Conservation (phyloP, 2,888 invertebrate species). For the Parthenolecanium corni region DNA sequence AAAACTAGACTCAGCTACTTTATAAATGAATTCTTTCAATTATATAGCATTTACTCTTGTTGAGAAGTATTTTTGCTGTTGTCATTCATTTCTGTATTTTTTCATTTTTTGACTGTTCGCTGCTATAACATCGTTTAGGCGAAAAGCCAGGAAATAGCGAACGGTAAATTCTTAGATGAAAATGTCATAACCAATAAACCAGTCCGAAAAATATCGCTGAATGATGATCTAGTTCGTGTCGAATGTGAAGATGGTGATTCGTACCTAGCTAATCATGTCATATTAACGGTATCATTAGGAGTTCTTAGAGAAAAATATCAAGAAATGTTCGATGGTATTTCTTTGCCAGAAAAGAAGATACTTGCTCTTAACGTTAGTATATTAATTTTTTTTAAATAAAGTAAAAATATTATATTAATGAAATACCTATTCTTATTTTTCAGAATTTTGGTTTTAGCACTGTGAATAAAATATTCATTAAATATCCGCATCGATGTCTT, state of each 20-base stretch:
- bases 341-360: conserved; percentile 46
- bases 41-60: background rate
- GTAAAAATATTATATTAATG: background rate
- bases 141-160: conserved; percentile 13
- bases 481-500: conserved; percentile 56
- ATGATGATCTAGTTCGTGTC: conserved; percentile 38
- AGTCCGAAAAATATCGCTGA: conserved; percentile 41
- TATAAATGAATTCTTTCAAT: too few species aligned
- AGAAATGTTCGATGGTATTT: conserved; percentile 47
- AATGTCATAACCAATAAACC: conserved; percentile 46
- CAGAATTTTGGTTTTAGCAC: conserved; percentile 50
- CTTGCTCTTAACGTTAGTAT: conserved; percentile 44
- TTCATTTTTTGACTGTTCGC: background rate
- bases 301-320: conserved; percentile 51
- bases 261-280: conserved; percentile 50
- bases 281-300: conserved; percentile 56
- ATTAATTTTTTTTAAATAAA: background rate
- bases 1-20: too few species aligned
- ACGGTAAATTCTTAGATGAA: conserved; percentile 19
- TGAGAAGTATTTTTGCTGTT: background rate
- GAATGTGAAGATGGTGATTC: conserved; percentile 46
- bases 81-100: background rate
- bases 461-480: conserved; percentile 54
- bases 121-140: conserved; percentile 6
- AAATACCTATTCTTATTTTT: conserved; percentile 26